Evolutionary conservation across 2,888 invertebrate species (phyloP).

Genomic region (Chloromyia formosa): DNA sequence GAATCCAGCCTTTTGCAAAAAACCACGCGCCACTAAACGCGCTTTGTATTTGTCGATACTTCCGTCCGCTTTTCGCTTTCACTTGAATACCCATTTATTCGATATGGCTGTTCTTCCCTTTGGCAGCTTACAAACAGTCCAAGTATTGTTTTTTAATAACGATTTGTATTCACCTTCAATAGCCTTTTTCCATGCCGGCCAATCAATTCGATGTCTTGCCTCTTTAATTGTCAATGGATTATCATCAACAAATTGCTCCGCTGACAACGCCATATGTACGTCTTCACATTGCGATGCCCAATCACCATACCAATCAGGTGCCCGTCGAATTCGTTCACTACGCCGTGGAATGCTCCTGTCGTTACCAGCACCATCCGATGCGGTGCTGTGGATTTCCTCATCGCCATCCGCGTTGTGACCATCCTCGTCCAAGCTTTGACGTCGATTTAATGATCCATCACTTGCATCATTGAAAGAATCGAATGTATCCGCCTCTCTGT

Average conservation of each 20-base stretch:
- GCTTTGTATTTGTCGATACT: background rate
- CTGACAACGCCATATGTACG: background rate
- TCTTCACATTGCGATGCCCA: background rate
- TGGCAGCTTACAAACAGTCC: too few species aligned
- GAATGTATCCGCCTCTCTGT: too few species aligned
- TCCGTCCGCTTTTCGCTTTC: background rate
- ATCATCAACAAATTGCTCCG: background rate
- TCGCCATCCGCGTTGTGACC: too few species aligned
- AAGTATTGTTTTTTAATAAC: too few species aligned
- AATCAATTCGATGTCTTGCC: too few species aligned
- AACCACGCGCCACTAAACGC: background rate
- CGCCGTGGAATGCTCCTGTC: too few species aligned
- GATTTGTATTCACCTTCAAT: too few species aligned
- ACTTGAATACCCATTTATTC: background rate
- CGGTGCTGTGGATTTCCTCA: too few species aligned
- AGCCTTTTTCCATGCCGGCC: too few species aligned
- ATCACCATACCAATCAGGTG: conserved; percentile 4
- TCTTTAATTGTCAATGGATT: too few species aligned
- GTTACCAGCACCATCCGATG: too few species aligned
- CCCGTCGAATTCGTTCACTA: conserved; percentile 4
- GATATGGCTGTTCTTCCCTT: background rate
- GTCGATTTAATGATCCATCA: background rate
- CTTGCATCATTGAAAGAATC: conserved; percentile 4
- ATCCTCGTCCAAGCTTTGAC: too few species aligned
- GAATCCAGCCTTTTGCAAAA: background rate